A percentile compares a stretch with the other conserved stretches of the same genome.
phyloP scores from a whole-genome alignment of 2,113 vertebrate species.

The Zootoca vivipara region DNA sequence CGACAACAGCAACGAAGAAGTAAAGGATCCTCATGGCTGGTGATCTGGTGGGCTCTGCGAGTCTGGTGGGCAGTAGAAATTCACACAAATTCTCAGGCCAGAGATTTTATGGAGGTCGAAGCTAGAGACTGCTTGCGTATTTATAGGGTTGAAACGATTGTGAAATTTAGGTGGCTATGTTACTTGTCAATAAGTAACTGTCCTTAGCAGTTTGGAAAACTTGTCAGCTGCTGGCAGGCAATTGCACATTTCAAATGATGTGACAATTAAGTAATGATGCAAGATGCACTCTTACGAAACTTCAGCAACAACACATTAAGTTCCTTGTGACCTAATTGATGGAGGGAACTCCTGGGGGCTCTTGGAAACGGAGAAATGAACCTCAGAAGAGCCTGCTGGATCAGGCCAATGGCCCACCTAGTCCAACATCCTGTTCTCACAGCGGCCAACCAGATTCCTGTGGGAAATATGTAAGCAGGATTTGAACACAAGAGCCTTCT shows the following conservation, averaged over 20 bases:
- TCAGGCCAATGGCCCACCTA: too few species aligned
- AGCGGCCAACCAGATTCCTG: too few species aligned
- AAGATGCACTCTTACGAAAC: background rate
- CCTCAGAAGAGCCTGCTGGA: too few species aligned
- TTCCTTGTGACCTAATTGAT: background rate
- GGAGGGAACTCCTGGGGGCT: background rate
- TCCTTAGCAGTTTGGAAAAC: background rate
- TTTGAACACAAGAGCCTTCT: too few species aligned
- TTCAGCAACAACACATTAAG: background rate
- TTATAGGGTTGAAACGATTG: constrained; percentile 1
- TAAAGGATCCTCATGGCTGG: constrained; percentile 5
- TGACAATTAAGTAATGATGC: background rate
- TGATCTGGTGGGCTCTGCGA: background rate
- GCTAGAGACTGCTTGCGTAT: background rate
- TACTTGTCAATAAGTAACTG: constrained; percentile 27
- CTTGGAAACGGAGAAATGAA: background rate
- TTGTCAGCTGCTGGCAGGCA: background rate
- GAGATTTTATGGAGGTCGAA: background rate
- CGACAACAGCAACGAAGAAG: background rate
- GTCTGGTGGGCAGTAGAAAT: background rate
- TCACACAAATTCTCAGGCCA: background rate
- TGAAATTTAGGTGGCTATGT: background rate
- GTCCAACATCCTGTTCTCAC: too few species aligned
- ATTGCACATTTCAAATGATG: background rate
- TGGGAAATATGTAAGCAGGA: too few species aligned